Conservation (phyloP, 2,888 invertebrate genomes). For the Stegophylla sp. region DNA sequence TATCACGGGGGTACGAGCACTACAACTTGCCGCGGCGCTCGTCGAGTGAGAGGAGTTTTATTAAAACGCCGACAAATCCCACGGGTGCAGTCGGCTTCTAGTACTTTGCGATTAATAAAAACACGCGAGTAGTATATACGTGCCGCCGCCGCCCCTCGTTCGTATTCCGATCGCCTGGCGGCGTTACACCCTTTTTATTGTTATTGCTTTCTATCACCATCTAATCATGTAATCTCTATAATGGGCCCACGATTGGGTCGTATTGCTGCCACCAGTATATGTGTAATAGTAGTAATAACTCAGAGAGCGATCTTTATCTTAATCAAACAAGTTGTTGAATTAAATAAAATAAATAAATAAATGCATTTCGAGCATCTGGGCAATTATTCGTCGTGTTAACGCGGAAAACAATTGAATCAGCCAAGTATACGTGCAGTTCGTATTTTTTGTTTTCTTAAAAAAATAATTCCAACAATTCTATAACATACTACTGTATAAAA, state of each 20-base stretch:
- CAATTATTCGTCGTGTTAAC: too few relatives aligned
- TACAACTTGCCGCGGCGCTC: not conserved
- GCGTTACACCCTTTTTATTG: constrained; percentile 52
- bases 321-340: constrained; percentile 53
- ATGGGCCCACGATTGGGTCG: constrained; percentile 49
- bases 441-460: too few relatives aligned
- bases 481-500: too few relatives aligned
- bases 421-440: too few relatives aligned
- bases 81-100: constrained; percentile 45
- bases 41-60: constrained; percentile 17
- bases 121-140: constrained; percentile 4
- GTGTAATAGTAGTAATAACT: constrained; percentile 6
- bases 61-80: constrained; percentile 51
- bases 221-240: constrained; percentile 57
- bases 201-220: constrained; percentile 52
- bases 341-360: constrained; percentile 11
- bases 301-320: constrained; percentile 48
- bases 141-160: constrained; percentile 29
- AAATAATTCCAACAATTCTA: too few relatives aligned
- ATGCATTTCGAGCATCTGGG: too few relatives aligned
- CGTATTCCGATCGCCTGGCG: constrained; percentile 30
- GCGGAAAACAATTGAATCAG: too few relatives aligned
- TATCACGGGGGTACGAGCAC: too few relatives aligned
- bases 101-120: constrained; percentile 56
- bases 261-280: not conserved